Base-by-base conservation (phyloP, 2,797 vertebrate species). In the Alfaro cultratus region DNA sequence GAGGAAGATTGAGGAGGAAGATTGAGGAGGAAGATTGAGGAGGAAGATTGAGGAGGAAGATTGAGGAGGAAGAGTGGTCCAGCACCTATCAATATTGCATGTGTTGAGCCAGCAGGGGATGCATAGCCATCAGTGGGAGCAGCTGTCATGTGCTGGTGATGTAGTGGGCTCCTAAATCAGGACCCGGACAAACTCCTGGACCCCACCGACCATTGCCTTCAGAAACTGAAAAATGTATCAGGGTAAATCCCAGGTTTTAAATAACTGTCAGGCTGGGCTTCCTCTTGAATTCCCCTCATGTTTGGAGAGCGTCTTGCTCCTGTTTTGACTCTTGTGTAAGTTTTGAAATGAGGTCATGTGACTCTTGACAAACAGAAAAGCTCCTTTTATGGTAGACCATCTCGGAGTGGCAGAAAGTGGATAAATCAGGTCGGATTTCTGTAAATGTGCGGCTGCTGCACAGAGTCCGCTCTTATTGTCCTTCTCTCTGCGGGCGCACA, bases 21-120 rank as follows among this genome's bases (percentile, higher is more conserved):
- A 71, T 29, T 4, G 12, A 71, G 21, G 36, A 15, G 13, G 13
- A 71, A 7, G 26, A 71, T 45, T 26, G 68, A 71, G 68, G 64
- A 46, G 0, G 43, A 45, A 47, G 46, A 15, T 2, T 15, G 45
- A 47, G 16, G 15, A 13, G 45, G 45, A 29, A n/a, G 57, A 41
- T 2, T 3, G 13, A 83, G 60, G 80, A 53, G 68, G 57, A 71
- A 16, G 31, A 79, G 10, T 12, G 79, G 82, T 72, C 85, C 13
- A 39, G 77, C 57, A 81, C 74, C 76, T 89, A 90, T 92, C 86
- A 92, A 93, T 94, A 92, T 90, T 92, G 76, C 86, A 93, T 94
- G 90, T 46, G 53, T 86, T 90, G 88, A 93, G 88, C 86, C 84
- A 91, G 90, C 89, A 91, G 79, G 89, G 83, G 90, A 88, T 90